Base-by-base conservation (phyloP, 2,113 vertebrate genomes). In the Nycticryphes semicollaris region DNA sequence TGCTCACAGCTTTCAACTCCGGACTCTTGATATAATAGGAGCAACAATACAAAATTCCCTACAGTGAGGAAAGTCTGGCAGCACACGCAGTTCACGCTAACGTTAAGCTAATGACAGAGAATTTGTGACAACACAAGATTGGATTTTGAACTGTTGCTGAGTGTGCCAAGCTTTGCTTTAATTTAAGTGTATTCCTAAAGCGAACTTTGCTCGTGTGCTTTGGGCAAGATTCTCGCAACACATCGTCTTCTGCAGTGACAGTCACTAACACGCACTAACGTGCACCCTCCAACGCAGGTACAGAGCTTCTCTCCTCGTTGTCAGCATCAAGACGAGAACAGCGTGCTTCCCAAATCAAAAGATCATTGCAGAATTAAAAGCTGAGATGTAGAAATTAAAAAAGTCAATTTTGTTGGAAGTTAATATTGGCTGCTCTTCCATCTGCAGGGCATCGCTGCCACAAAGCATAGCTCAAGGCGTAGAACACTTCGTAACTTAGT, bases 41-140 rank as follows among this genome's bases (percentile, higher is more conserved):
- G 70, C 86, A 95, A 79, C 24, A 67, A 67, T 27, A 85, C 63
- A 82, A 74, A 89, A 96, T 83, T 95, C 94, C 94, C 91, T 85
- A 33, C 95, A 94, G 93, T 63, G 37, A 74, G 75, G 41, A 39
- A 45, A 59, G 33, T 23, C 80, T 84, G 78, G 74, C 64, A 64
- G 78, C 79, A 2, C 4, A 2, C 33, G 63, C 45, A n/a, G 15
- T 35, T 85, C 35, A 67, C 28, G 8, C 57, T 11, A 45, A 30
- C 67, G 1, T 50, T 83, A 67, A 77, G 82, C 53, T 87, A 69
- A 73, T n/a, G 93, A 89, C 89, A 82, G 74, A 84, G 81, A 68
- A 28, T 10, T 54, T 76, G 67, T 83, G 64, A 72, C 80, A 30
- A 72, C 64, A 78, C 54, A 3, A 57, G 62, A 57, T 2, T 41